Evolutionary conservation across 2,888 invertebrate species (phyloP), one percentile per base, ranked within the genome.

Genomic region (Ornithoptera priamus): DNA sequence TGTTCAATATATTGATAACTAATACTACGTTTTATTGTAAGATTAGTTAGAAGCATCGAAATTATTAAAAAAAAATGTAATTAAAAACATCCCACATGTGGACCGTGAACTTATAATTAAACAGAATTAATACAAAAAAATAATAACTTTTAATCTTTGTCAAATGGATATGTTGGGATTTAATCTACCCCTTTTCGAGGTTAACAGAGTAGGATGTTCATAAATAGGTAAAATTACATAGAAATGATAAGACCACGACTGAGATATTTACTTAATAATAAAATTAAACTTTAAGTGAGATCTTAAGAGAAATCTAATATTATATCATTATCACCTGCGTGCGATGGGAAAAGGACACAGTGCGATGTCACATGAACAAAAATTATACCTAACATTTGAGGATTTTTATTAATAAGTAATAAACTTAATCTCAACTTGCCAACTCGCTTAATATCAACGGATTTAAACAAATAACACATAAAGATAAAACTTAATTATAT

Each of bases 251-350:
- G 57, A 60, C 67, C 1, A 64, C 64, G 53, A 20, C 61, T 60
- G 56, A 22, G 15, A 17, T 12, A 17, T 0, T 50, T 20, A 7
- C 2, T 18, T 15, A 65, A 63, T 59, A 42, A 12, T 20, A 1
- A 58, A 56, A 62, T 57, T 57, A 46, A 39, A 56, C 10, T 30
- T 58, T 30, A 58, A 57, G 6, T 46, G 1, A 30, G 24, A 20
- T 18, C n/a, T 30, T 57, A 67, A 70, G 67, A 60, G 46, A n/a
- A 17, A 56, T 46, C 24, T 63, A 56, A 53, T 70, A 67, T 62
- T 59, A 62, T 62, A 6, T 1, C 22, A 59, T 63, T 71, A 36
- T 62, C 50, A 59, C 65, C 22, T 18, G 53, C 30, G 64, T 63
- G 64, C 64, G 67, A 61, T 67, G 62, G 30, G 17, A 69, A 22